Percentiles rank a stretch among this genome's conserved stretches.
Evolutionary conservation across 2,113 vertebrate genomes (phyloP).

Genomic region (Ivindomyrus marchei): DNA sequence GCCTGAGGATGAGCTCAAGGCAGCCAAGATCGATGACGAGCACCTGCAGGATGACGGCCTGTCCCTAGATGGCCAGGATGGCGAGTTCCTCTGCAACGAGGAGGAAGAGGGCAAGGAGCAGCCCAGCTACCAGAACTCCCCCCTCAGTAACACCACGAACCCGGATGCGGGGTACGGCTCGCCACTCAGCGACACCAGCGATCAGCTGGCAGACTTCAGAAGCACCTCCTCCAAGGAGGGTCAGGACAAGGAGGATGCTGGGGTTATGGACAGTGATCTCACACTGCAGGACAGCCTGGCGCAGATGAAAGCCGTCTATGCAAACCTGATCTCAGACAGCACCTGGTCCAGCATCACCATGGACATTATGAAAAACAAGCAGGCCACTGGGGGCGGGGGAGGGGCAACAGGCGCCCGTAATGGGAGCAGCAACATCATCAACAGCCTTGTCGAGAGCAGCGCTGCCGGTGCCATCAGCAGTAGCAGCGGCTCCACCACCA

Average conservation of each 20-base stretch:
- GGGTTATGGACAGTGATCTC: conserved; percentile 64
- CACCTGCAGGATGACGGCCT: conserved; percentile 79
- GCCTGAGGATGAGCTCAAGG: conserved; percentile 90
- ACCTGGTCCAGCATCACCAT: conserved; percentile 90
- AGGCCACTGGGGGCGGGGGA: conserved; percentile 29
- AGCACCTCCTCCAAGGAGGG: conserved; percentile 72
- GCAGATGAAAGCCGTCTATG: conserved; percentile 97
- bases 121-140: conserved; percentile 90
- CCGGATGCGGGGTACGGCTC: conserved; percentile 91
- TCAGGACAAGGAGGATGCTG: conserved; percentile 72
- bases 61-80: conserved; percentile 79
- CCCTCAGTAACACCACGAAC: conserved; percentile 90
- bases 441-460: conserved; percentile 48
- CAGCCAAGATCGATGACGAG: conserved; percentile 76
- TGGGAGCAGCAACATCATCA: conserved; percentile 56
- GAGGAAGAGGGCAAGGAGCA: conserved; percentile 79
- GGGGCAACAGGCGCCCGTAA: conserved; percentile 37
- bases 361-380: conserved; percentile 83
- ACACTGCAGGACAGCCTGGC: conserved; percentile 92
- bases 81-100: conserved; percentile 79
- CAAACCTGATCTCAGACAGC: conserved; percentile 91
- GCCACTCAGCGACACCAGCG: conserved; percentile 88
- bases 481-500: conserved; percentile 52
- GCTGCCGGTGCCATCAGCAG: conserved; percentile 50
- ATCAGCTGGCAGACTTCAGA: conserved; percentile 82